Evolutionary conservation across 1,140 invertebrate genomes (phyloP), one percentile per base, ranked within the genome.

Genomic region (Panagrolaimus sp.): DNA sequence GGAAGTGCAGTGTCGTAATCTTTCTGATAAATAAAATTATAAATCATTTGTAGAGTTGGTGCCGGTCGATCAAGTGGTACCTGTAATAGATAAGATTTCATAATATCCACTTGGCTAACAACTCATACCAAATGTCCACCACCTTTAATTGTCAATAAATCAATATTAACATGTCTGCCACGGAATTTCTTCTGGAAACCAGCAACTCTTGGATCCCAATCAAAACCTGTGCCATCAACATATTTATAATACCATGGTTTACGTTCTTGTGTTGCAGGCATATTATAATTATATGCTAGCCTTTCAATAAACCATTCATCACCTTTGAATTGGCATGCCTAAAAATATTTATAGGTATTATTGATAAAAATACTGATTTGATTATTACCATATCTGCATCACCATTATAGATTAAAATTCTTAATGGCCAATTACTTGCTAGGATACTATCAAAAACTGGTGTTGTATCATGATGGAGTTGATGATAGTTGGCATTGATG

Each of bases 251-350:
- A 16, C 51, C 11, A 57, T 1, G 51, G 51, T 2, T 4, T 13
- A 57, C 51, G 51, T 4, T 2, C 31, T 38, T 38, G 31, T 38
- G 31, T 38, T n/a, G n/a, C n/a, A n/a, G n/a, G n/a, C 31, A 38
- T 38, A 38, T 38, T 23, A 48, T n/a, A 57, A 11, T 57, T 57
- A 27, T 57, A 25, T 57, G 20, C 71, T 8, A 69, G 23, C 13
- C 57, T 43, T 53, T 72, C 71, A 14, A 83, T 78, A 79, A 87
- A 87, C 85, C 86, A 87, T 76, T 87, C 81, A 73, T 86, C 85
- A 31, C 85, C 85, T 0, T 87, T 75, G 72, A 85, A 87, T 71
- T 87, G 86, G 72, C 86, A 87, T 0, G 84, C 84, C 84, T 86
- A 85, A 72, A 53, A 53, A 5, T 43, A 53, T 7, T 8, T 27